phyloP scores from a whole-genome alignment of 2,888 invertebrate species.

The Aethes cnicana region DNA sequence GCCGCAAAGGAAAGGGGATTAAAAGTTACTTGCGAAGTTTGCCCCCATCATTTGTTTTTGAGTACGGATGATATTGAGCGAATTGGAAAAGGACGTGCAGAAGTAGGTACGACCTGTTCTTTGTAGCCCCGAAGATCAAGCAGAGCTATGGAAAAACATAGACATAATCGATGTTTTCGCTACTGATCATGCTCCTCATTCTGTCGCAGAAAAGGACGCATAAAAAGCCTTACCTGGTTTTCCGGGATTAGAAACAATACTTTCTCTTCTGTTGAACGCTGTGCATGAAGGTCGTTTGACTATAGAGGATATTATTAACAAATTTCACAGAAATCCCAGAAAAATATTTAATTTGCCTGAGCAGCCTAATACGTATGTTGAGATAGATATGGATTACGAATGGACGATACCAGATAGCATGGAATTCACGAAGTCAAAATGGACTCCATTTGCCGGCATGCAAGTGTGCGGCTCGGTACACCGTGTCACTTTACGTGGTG shows the following conservation, averaged over 20 bases:
- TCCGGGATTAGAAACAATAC: slow-evolving; percentile 98
- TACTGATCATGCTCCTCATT: slow-evolving; percentile 99
- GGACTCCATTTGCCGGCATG: slow-evolving; percentile 98
- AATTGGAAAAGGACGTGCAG: slow-evolving; percentile 87
- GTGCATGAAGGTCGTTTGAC: slow-evolving; percentile 94
- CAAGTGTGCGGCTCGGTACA: slow-evolving; percentile 93
- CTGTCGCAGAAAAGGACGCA: slow-evolving; percentile 92
- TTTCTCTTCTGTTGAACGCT: slow-evolving; percentile 97
- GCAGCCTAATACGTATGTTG: slow-evolving; percentile 97
- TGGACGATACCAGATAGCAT: slow-evolving; percentile 93
- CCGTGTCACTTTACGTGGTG: slow-evolving; percentile 96
- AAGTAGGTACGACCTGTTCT: slow-evolving; percentile 95
- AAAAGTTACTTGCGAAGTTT: slow-evolving; percentile 98
- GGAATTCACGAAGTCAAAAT: slow-evolving; percentile 94
- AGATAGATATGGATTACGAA: slow-evolving; percentile 95
- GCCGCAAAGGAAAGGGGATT: slow-evolving; percentile 95
- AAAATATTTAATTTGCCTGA: slow-evolving; percentile 98
- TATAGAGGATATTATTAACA: slow-evolving; percentile 94
- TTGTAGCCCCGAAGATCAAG: slow-evolving; percentile 93
- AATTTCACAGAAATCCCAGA: slow-evolving; percentile 96
- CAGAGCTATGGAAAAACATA: slow-evolving; percentile 99
- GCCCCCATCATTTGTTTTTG: slow-evolving; percentile 98
- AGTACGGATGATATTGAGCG: slow-evolving; percentile 88
- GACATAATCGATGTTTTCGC: slow-evolving; percentile 98
- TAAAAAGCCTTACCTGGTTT: slow-evolving; percentile 95